These are phyloP conservation scores for Ceyx cyanopectus DNA, from an alignment of 2,113 vertebrate genomes.

Conservation along the genomic window DNA sequence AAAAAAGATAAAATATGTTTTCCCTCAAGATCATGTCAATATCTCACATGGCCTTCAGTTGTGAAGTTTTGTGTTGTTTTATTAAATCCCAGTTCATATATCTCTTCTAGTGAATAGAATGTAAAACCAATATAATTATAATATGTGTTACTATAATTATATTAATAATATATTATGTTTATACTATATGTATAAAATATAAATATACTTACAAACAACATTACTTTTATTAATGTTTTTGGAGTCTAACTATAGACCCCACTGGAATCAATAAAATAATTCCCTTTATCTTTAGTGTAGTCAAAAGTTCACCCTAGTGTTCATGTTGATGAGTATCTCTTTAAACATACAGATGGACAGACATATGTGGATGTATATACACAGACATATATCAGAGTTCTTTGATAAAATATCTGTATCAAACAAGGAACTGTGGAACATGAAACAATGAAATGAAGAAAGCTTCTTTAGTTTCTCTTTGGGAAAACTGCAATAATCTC, in stretches of 20 bases:
- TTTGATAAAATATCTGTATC: not conserved
- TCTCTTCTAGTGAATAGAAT: not conserved
- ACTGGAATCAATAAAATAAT: not conserved
- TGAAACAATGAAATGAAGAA: not conserved
- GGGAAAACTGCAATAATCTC: not conserved
- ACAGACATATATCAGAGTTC: not conserved
- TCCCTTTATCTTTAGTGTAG: not conserved
- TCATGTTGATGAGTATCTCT: not conserved
- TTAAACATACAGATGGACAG: not conserved
- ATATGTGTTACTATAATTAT: too few relatives aligned
- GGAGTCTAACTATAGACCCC: not conserved
- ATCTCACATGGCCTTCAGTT: not conserved
- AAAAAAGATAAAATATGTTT: not conserved
- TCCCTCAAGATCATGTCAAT: not conserved
- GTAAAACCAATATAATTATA: too few relatives aligned
- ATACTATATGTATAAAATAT: not conserved
- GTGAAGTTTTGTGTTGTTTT: not conserved
- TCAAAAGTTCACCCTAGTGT: not conserved
- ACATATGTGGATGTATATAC: not conserved
- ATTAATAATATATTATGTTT: not conserved
- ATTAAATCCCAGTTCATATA: not conserved
- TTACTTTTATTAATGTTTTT: not conserved
- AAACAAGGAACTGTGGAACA: not conserved
- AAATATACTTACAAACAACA: not conserved
- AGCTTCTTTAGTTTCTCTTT: not conserved